Conservation (phyloP, 2,113 vertebrate species). For the Psephotus haematonotus region DNA sequence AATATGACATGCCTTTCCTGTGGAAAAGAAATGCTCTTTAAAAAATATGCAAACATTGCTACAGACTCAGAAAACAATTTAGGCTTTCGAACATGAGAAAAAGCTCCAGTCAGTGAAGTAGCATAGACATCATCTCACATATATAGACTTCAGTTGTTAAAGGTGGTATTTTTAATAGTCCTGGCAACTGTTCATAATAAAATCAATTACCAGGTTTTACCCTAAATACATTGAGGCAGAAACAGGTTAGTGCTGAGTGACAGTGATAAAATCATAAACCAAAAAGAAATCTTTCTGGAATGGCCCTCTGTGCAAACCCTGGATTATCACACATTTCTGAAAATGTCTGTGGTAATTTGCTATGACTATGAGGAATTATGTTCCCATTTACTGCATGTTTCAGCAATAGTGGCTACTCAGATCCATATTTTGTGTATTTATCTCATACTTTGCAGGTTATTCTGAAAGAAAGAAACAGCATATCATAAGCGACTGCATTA, state of each 20-base stretch:
- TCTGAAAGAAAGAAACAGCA: not conserved
- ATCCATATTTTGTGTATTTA: not conserved
- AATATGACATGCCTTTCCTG: not conserved
- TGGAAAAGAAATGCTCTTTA: not conserved
- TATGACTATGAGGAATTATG: not conserved
- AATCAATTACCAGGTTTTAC: not conserved
- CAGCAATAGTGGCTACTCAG: not conserved
- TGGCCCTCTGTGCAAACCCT: not conserved
- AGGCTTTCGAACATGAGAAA: not conserved
- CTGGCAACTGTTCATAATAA: not conserved
- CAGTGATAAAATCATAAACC: not conserved
- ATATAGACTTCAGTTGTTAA: not conserved
- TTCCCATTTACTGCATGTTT: not conserved
- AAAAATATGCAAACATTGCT: not conserved
- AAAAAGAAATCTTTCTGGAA: not conserved
- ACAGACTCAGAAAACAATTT: not conserved
- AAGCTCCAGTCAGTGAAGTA: not conserved
- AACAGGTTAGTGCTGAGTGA: not conserved
- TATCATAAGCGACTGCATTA: not conserved
- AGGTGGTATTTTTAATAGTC: not conserved
- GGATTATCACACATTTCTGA: not conserved
- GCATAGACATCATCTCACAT: not conserved
- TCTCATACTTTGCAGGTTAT: not conserved
- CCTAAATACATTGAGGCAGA: not conserved
- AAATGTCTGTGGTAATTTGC: not conserved